Percentiles rank a stretch among this genome's conserved stretches.
Conservation (phyloP, 2,113 vertebrate genomes). For the crab-eating macaque (Macaca fascicularis) region DNA sequence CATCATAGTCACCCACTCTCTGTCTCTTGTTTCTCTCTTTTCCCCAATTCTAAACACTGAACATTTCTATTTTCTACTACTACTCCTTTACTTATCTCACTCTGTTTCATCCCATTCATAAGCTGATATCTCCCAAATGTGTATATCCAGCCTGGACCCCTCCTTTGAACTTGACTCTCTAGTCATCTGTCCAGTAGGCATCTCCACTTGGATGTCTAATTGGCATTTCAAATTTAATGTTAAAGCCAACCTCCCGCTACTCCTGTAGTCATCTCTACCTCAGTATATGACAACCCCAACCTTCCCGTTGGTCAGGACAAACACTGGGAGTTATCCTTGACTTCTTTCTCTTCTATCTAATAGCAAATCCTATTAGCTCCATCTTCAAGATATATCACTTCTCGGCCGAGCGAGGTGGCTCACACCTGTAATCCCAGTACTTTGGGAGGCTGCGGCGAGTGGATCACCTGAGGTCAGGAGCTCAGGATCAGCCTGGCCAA, state of each 20-base stretch:
- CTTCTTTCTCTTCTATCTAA: neutral
- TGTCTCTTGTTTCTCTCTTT: neutral
- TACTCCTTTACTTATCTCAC: neutral
- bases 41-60: neutral
- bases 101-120: neutral
- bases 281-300: neutral
- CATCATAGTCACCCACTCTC: neutral
- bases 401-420: no score
- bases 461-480: no score
- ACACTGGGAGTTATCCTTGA: neutral
- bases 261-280: neutral
- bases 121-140: neutral
- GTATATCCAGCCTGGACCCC: neutral
- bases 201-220: neutral
- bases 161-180: neutral
- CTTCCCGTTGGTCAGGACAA: neutral
- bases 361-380: neutral
- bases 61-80: neutral
- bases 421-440: no score
- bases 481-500: no score
- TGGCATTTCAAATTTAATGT: neutral
- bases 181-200: neutral
- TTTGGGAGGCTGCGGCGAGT: no score
- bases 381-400: neutral
- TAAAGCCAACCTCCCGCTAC: neutral